These are phyloP conservation scores for Planiliza haematocheilus DNA, from an alignment of 2,113 vertebrate species.

Conservation along the genomic window DNA sequence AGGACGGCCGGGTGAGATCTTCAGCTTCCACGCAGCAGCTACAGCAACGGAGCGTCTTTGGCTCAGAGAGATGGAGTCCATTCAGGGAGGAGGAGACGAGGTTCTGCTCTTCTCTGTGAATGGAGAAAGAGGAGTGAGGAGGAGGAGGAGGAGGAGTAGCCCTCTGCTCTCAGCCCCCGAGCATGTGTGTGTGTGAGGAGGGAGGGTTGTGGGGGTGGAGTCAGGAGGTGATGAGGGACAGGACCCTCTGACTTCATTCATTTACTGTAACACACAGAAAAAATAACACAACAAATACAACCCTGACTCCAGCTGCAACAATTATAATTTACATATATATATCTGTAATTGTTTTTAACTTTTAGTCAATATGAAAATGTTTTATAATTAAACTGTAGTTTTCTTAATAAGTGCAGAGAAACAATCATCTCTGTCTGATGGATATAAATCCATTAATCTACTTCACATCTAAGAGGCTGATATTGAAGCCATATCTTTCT, in stretches of 20 bases:
- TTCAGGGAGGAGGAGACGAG: slow-evolving; percentile 52
- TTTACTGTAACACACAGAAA: slow-evolving; percentile 43
- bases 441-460: too few species aligned
- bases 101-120: slow-evolving; percentile 70
- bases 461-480: too few species aligned
- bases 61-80: slow-evolving; percentile 53
- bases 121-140: slow-evolving; percentile 70
- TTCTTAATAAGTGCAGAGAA: too few species aligned
- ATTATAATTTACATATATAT: too few species aligned
- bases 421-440: too few species aligned
- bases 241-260: slow-evolving; percentile 70
- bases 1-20: background rate
- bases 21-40: background rate
- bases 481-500: too few species aligned
- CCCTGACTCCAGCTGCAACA: too few species aligned
- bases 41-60: background rate
- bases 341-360: too few species aligned
- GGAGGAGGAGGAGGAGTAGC: slow-evolving; percentile 80
- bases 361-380: too few species aligned
- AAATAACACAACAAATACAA: background rate
- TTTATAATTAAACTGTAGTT: too few species aligned
- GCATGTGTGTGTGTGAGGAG: slow-evolving; percentile 59
- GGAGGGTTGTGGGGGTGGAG: slow-evolving; percentile 82
- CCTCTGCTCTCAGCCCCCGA: slow-evolving; percentile 70
- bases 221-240: slow-evolving; percentile 74